Percentiles rank a stretch among this genome's conserved stretches.
Conservation (phyloP, 2,113 vertebrate genomes). For the Phalacrocorax aristotelis region DNA sequence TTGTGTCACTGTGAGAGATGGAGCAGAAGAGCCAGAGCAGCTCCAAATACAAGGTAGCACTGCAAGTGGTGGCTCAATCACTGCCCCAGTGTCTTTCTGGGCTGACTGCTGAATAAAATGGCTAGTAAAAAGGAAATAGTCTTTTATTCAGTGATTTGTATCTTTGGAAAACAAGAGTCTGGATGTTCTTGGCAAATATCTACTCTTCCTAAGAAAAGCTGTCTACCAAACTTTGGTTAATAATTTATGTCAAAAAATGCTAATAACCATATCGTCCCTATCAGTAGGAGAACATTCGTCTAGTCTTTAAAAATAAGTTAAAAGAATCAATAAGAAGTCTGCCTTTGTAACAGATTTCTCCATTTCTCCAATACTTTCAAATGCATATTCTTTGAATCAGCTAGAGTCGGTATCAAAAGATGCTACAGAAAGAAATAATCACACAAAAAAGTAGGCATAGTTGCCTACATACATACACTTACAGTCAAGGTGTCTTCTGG, state of each 20-base stretch:
- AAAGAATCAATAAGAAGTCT: background rate
- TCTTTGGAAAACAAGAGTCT: background rate
- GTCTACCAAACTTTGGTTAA: background rate
- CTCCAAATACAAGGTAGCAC: background rate
- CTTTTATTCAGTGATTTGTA: background rate
- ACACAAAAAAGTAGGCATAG: background rate
- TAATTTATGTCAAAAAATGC: background rate
- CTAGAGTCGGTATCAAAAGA: background rate
- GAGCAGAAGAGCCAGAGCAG: background rate
- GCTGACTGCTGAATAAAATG: background rate
- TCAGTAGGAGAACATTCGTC: background rate
- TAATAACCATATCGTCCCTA: background rate
- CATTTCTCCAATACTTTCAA: background rate
- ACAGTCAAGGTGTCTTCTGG: background rate
- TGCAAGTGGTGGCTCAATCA: background rate
- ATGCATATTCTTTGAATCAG: background rate
- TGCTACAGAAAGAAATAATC: background rate
- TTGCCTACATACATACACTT: background rate
- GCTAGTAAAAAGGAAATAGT: background rate
- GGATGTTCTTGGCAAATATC: background rate
- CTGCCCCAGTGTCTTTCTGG: background rate
- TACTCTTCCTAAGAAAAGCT: background rate
- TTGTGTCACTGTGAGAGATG: background rate
- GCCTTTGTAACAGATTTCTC: background rate
- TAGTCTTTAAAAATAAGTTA: background rate